These are phyloP conservation scores for Mimumesa dahlbomi DNA, from an alignment of 2,888 invertebrate genomes.

Conservation along the genomic window DNA sequence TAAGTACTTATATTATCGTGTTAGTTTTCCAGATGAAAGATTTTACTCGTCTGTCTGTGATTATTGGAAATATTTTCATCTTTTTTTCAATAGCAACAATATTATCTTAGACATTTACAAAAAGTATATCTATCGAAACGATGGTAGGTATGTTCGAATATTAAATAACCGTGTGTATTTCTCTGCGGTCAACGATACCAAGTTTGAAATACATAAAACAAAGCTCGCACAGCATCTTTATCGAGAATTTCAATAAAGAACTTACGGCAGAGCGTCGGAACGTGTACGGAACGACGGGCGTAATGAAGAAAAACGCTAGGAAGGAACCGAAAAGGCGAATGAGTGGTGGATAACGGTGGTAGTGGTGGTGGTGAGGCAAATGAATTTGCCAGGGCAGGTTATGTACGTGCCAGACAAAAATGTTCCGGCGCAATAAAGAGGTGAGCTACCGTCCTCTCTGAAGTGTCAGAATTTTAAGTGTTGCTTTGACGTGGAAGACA, in stretches of 20 bases:
- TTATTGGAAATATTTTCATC: no score
- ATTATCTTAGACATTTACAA: neutral
- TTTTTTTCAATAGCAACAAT: neutral
- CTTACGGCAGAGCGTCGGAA: neutral
- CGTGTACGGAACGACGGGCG: no score
- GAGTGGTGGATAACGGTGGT: no score
- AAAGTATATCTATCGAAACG: no score
- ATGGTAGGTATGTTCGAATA: no score
- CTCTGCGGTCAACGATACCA: no score
- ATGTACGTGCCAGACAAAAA: conserved; percentile 32
- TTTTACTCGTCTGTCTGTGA: no score
- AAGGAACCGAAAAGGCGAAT: conserved; percentile 23
- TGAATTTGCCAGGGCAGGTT: conserved; percentile 36
- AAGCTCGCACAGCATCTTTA: no score
- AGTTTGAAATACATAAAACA: no score
- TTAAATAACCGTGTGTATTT: no score
- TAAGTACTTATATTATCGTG: conserved; percentile 27
- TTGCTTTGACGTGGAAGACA: conserved; percentile 54
- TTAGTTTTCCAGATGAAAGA: no score
- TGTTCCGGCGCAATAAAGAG: conserved; percentile 54
- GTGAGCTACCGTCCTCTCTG: conserved; percentile 41
- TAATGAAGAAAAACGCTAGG: conserved; percentile 22
- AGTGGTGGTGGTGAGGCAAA: conserved; percentile 26
- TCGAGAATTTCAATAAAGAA: no score
- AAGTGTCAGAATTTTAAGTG: conserved; percentile 61